Conservation (phyloP, 2,797 vertebrate species). For the Sus cebifrons region DNA sequence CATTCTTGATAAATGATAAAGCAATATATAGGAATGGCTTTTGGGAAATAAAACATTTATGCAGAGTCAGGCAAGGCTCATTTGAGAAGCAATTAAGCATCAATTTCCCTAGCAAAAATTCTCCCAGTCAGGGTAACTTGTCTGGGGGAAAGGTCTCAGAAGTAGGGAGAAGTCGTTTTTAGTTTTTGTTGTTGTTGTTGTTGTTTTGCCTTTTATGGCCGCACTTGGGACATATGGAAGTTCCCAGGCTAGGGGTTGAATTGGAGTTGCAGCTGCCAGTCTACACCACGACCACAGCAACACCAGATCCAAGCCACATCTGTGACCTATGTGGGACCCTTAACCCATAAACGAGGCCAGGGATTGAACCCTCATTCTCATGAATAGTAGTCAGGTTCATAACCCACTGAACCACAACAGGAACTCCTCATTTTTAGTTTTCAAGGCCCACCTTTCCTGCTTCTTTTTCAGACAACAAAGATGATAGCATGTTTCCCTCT, state of each 20-base stretch:
- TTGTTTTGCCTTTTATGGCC: too few relatives aligned
- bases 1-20: conserved; percentile 5
- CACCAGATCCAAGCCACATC: too few relatives aligned
- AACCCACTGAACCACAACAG: too few relatives aligned
- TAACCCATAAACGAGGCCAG: too few relatives aligned
- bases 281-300: too few relatives aligned
- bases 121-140: not conserved
- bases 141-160: too few relatives aligned
- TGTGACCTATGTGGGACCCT: too few relatives aligned
- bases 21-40: conserved; percentile 20
- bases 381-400: too few relatives aligned
- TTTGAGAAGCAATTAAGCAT: not conserved
- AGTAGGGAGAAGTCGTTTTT: not conserved
- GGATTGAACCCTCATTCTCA: too few relatives aligned
- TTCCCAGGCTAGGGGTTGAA: too few relatives aligned
- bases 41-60: conserved; percentile 57
- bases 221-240: too few relatives aligned
- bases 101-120: not conserved
- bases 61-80: not conserved
- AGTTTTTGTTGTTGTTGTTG: not conserved
- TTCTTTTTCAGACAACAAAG: not conserved
- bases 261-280: too few relatives aligned
- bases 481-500: not conserved
- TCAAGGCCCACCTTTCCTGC: not conserved
- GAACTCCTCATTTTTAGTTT: not conserved